Evolutionary conservation across 2,797 vertebrate species (phyloP), one percentile per base, ranked within the genome.

Genomic region (Toxotes lorentzi): DNA sequence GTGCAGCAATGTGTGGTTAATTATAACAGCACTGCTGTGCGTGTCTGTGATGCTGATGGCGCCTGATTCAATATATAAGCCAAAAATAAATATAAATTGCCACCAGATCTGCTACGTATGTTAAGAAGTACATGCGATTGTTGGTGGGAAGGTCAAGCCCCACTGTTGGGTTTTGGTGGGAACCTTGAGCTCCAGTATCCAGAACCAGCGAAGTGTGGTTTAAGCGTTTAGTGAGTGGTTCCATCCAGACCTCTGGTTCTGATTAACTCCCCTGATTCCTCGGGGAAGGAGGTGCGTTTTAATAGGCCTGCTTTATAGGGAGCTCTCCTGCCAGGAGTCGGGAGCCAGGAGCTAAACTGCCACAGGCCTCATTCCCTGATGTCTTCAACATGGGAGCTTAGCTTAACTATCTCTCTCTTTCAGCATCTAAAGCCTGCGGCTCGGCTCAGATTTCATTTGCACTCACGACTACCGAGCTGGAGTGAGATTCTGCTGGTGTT

Each of bases 181-280:
- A 91, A 79, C 59, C 45, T 53, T 59, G 66, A 81, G 56, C 82
- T 77, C 70, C 69, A 50, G 69, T 67, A 77, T 70, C 63, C 70
- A 56, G 54, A 24, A 83, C 75, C 64, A 81, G 79, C 56, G 13
- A 70, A 74, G 73, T 83, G 83, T 70, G 82, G 78, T 91, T 69
- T 62, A 34, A 83, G 80, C 11, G 8, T 84, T 89, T 75, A 83
- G 73, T 54, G 69, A 87, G 86, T 1, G 77, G 71, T 85, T 90
- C 83, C 81, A 90, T 80, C 81, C 80, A 80, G 63, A 71, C 27
- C 53, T 91, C 93, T 94, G 93, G 76, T 93, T 92, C 85, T 90
- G 90, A 91, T 94, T 92, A 93, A 78, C 83, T 88, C 41, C 47
- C 45, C 58, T 61, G 79, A 84, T 70, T 86, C 82, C 81, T 73